phyloP scores from a whole-genome alignment of 2,888 invertebrate genomes.

The Pristionchus maxplancki region DNA sequence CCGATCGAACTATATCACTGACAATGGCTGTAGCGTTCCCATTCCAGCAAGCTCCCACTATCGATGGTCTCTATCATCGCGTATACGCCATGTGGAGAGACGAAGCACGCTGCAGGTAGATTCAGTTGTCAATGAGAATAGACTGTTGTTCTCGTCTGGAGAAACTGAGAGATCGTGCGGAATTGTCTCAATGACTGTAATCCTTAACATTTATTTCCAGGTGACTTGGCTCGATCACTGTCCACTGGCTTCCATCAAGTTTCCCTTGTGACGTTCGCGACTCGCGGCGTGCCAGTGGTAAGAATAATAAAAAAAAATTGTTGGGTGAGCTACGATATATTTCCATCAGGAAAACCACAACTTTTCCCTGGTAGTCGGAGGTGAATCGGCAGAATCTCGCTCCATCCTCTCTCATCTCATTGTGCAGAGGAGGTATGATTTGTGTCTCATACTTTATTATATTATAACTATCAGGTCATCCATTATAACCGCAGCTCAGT shows the following conservation, averaged over 20 bases:
- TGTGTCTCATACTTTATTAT: not conserved
- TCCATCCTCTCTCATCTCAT: slow-evolving; percentile 50
- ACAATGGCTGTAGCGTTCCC: not conserved
- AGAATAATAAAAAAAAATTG: not conserved
- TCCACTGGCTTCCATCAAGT: slow-evolving; percentile 38
- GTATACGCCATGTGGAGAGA: slow-evolving; percentile 61
- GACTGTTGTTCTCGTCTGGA: not conserved
- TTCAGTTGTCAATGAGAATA: not conserved
- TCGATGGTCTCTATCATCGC: slow-evolving; percentile 57
- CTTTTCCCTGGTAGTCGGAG: slow-evolving; percentile 59
- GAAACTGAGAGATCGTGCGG: not conserved
- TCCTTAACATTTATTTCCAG: not conserved
- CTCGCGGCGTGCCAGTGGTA: slow-evolving; percentile 42
- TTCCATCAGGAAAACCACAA: slow-evolving; percentile 55
- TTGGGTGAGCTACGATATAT: not conserved
- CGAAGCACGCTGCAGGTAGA: slow-evolving; percentile 55
- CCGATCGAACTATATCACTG: no score
- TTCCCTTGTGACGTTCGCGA: slow-evolving; percentile 30
- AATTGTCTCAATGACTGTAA: not conserved
- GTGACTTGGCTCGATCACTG: slow-evolving; percentile 20
- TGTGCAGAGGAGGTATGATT: slow-evolving; percentile 19
- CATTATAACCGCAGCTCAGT: slow-evolving; percentile 32
- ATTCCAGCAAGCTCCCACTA: slow-evolving; percentile 55
- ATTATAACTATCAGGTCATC: not conserved
- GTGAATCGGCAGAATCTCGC: slow-evolving; percentile 54